A percentile compares a stretch with the other conserved stretches of the same genome.
phyloP scores from a whole-genome alignment of 2,797 vertebrate genomes.

The Cirrhinus mrigala region DNA sequence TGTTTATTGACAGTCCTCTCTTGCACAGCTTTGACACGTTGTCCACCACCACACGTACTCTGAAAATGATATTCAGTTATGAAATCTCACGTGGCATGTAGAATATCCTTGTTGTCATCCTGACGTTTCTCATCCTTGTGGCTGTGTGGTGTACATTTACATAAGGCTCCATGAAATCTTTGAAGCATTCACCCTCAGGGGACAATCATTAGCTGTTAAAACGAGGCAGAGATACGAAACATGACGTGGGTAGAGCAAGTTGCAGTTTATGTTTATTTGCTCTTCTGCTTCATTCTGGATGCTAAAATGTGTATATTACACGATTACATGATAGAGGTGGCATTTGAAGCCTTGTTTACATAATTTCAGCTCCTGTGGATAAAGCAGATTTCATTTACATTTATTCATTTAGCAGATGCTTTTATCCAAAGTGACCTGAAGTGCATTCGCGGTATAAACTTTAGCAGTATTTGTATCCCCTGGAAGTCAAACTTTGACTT shows the following conservation, averaged over 20 bases:
- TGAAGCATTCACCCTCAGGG: slow-evolving; percentile 2
- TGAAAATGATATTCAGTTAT: slow-evolving; percentile 8
- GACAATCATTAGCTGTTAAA: slow-evolving; percentile 26
- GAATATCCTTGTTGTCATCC: slow-evolving; percentile 6
- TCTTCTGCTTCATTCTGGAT: not conserved
- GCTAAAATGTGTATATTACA: slow-evolving; percentile 28
- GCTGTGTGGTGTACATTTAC: not conserved
- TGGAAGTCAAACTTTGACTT: not conserved
- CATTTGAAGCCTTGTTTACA: slow-evolving; percentile 33
- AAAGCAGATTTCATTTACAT: slow-evolving; percentile 15
- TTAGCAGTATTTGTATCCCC: not conserved
- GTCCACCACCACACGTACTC: slow-evolving; percentile 4
- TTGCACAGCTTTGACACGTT: not conserved
- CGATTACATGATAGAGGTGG: slow-evolving; percentile 16
- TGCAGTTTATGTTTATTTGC: not conserved
- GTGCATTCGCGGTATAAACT: not conserved
- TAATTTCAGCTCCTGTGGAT: slow-evolving; percentile 23
- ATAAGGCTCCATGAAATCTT: slow-evolving; percentile 12
- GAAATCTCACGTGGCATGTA: slow-evolving; percentile 23
- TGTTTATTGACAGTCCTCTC: not conserved
- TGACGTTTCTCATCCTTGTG: not conserved
- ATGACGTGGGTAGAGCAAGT: slow-evolving; percentile 6
- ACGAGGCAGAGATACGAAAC: not conserved
- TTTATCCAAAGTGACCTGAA: slow-evolving; percentile 10
- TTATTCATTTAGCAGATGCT: slow-evolving; percentile 10